These are phyloP conservation scores for Falcunculus frontatus DNA, from an alignment of 2,113 vertebrate species.

Conservation along the genomic window DNA sequence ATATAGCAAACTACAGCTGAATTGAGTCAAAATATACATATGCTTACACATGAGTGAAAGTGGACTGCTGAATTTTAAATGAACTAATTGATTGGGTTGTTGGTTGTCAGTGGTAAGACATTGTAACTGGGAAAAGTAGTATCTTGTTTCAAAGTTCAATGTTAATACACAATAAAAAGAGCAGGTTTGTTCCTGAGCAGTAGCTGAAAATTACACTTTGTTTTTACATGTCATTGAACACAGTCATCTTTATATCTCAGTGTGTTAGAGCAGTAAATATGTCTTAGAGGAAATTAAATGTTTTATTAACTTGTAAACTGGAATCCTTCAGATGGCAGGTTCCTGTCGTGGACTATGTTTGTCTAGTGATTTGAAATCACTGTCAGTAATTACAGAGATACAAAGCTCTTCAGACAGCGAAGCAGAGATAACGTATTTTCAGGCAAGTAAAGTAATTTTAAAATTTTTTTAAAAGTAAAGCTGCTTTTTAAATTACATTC, in stretches of 20 bases:
- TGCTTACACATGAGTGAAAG: background rate
- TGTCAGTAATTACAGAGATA: conserved; percentile 87
- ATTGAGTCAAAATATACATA: background rate
- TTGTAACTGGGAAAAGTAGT: background rate
- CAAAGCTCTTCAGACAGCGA: conserved; percentile 55
- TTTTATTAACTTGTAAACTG: background rate
- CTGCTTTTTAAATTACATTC: background rate
- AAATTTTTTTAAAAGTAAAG: background rate
- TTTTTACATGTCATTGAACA: background rate
- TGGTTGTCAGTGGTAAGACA: background rate
- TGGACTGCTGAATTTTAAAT: background rate
- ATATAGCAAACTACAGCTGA: background rate
- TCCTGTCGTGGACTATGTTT: conserved; percentile 87
- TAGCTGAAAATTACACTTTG: background rate
- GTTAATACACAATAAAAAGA: background rate
- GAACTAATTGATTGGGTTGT: background rate
- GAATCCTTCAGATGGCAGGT: conserved; percentile 80
- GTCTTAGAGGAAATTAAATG: background rate
- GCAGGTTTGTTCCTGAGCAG: background rate
- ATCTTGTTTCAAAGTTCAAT: background rate
- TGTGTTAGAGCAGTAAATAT: background rate
- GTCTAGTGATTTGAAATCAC: conserved; percentile 91
- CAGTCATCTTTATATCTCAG: background rate
- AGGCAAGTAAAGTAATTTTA: conserved; percentile 70
- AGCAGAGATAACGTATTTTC: conserved; percentile 84